Percentiles rank a stretch among this genome's conserved stretches.
Conservation (phyloP, 1,140 invertebrate species). For the Cotesia glomerata region DNA sequence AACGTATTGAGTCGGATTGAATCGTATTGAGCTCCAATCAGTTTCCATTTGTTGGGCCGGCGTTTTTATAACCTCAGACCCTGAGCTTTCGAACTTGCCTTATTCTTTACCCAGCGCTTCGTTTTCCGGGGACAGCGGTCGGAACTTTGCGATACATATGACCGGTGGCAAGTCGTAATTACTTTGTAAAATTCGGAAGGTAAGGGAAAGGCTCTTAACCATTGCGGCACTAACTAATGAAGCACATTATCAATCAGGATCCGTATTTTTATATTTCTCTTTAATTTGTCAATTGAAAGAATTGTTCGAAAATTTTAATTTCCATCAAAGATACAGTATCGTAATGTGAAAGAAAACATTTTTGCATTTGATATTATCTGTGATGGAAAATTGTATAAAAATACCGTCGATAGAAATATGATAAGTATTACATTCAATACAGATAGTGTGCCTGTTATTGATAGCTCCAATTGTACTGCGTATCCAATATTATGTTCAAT, state of each 20-base stretch:
- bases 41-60: too few relatives aligned
- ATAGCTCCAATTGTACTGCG: conserved; percentile 23
- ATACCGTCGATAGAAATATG: background rate
- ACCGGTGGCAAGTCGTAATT: too few relatives aligned
- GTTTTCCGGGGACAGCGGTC: too few relatives aligned
- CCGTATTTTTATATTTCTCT: conserved; percentile 13
- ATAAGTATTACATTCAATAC: conserved; percentile 31
- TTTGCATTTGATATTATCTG: conserved; percentile 33
- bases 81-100: too few relatives aligned
- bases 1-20: too few relatives aligned
- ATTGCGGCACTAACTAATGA: too few relatives aligned
- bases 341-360: conserved; percentile 13
- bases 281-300: background rate
- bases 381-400: conserved; percentile 30
- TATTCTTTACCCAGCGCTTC: too few relatives aligned
- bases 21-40: too few relatives aligned
- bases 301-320: conserved; percentile 12
- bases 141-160: too few relatives aligned
- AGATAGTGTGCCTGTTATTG: conserved; percentile 34
- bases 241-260: background rate
- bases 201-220: too few relatives aligned
- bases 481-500: conserved; percentile 31
- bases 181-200: too few relatives aligned
- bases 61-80: too few relatives aligned
- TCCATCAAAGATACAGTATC: conserved; percentile 4